Base-by-base conservation (phyloP, 2,113 vertebrate species). In the Mystacornis crossleyi region DNA sequence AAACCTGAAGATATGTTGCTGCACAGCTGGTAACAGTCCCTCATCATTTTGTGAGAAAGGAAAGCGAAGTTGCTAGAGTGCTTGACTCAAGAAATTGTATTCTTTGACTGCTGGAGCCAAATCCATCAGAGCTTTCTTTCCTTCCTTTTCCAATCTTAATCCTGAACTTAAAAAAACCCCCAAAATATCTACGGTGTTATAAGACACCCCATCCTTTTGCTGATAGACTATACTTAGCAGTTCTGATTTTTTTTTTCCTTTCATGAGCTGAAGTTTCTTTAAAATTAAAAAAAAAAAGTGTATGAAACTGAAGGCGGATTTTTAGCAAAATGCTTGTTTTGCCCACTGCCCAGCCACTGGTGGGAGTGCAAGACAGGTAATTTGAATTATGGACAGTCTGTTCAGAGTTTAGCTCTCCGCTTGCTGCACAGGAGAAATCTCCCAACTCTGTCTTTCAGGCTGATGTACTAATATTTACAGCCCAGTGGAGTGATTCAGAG, bases 101-200 rank as follows among this genome's bases (percentile, higher is more conserved):
- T 86, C 64, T 96, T 95, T 84, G 38, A 77, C 69, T 89, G n/a
- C 70, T 9, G 36, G 18, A 80, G 57, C 29, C 81, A 80, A 78
- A 87, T 84, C 38, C 25, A 38, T 64, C 26, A 62, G 38, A 21
- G 15, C 36, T 86, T 89, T 60, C 74, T 75, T 85, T 77, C 42
- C 28, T 85, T 93, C 48, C 14, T 88, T 86, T 90, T 81, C 18
- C 48, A 72, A 7, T 92, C 28, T 87, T 89, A 36, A 69, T 72
- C 40, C 34, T 47, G 47, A 95, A 38, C 40, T 78, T 0, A 9
- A 55, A 55, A 54, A 14, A 15, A 83, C 8, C 8, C 38, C 38
- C 38, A 38, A 36, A 65, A 50, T 61, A 36, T 26, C 23, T 60
- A 24, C 24, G 12, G 19, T 50, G 19, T 28, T 78, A 14, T 60